Evolutionary conservation across 2,797 vertebrate species (phyloP), one percentile per base, ranked within the genome.

Genomic region (Pseudochromis fuscus): DNA sequence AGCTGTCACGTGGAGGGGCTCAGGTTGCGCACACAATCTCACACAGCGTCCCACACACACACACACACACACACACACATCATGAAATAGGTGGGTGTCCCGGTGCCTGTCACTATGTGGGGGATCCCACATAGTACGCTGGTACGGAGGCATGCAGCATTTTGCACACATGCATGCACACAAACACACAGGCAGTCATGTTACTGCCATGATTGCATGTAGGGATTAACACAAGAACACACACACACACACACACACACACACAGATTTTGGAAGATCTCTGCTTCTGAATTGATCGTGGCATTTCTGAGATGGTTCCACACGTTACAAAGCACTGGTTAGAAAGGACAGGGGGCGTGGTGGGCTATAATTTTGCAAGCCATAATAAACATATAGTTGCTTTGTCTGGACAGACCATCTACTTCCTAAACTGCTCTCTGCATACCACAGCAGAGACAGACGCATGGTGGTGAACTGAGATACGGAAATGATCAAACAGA

Each of bases 1-100:
- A 73, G 70, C 60, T 30, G 78, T 89, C 88, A 88, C 55, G 66
- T 84, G 79, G 65, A 84, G 71, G 50, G 45, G 74, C 82, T 92
- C 81, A 87, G 68, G 77, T 88, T 87, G 73, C 89, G 48, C 50
- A 67, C 42, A 68, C 69, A 78, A 45, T 24, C 67, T 33, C 72
- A 66, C 44, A 72, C 42, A 25, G 6, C 67, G 48, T 75, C 77
- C 49, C 62, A 77, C 77, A 85, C 62, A 81, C 81, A 76, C 30
- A 51, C 45, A n/a, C 72, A 66, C 44, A 72, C 42, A 25, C 62
- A 77, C 77, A 85, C 62, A 81, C 81, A 76, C 30, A 51, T 42
- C 31, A 48, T 28, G 1, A 49, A 72, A 81, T 67, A 42, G 68
- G 77, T 79, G 83, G 75, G 74, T 74, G 75, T 88, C 79, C 79